Percentiles rank a stretch among this genome's conserved stretches.
Evolutionary conservation across 2,888 invertebrate species (phyloP).

Genomic region (Coelinius sp.): DNA sequence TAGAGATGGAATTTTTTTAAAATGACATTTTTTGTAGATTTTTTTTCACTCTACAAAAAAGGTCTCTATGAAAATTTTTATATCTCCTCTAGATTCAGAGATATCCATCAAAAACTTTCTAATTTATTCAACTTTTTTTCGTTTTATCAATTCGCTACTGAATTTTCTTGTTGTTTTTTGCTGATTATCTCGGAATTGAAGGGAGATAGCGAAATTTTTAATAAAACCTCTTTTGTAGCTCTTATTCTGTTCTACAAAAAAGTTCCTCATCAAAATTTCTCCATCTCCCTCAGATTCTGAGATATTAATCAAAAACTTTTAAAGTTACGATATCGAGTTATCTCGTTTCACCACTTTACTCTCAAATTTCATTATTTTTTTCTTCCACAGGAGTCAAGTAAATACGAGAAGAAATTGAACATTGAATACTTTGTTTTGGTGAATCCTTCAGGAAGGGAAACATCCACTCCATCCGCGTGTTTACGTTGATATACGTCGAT

Average conservation of each 20-base stretch:
- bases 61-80: too few relatives aligned
- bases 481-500: constrained; percentile 35
- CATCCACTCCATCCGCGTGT: constrained; percentile 3
- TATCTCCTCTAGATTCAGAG: too few relatives aligned
- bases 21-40: too few relatives aligned
- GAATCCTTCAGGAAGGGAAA: background rate
- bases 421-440: background rate
- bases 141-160: too few relatives aligned
- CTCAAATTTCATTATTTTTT: background rate
- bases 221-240: background rate
- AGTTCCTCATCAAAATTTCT: background rate
- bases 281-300: background rate
- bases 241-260: background rate
- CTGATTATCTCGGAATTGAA: background rate
- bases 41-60: too few relatives aligned
- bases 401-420: constrained; percentile 1
- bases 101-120: too few relatives aligned
- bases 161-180: too few relatives aligned
- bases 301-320: background rate
- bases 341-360: too few relatives aligned
- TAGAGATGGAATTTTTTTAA: too few relatives aligned
- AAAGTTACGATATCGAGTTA: background rate
- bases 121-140: too few relatives aligned
- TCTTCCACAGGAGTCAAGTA: background rate
- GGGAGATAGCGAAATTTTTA: background rate